phyloP scores from a whole-genome alignment of 2,797 vertebrate genomes.

The Trichosurus vulpecula region DNA sequence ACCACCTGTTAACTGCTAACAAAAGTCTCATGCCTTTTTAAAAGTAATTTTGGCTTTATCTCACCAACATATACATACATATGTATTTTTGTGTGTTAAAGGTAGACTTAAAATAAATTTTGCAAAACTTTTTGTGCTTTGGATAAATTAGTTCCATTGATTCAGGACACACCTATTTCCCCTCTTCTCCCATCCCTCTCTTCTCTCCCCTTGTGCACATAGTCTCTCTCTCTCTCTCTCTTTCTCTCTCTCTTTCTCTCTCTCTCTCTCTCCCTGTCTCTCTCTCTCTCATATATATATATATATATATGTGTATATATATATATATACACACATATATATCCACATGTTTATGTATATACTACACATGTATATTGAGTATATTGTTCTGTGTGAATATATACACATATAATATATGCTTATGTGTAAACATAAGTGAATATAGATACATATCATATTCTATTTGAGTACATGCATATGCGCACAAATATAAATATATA shows the following conservation, averaged over 20 bases:
- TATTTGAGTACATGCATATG: background rate
- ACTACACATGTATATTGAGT: background rate
- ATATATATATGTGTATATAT: no score
- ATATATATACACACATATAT: background rate
- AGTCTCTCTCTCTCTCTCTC: no score
- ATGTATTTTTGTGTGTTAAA: background rate
- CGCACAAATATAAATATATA: background rate
- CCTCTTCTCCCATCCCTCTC: no score
- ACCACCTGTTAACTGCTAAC: constrained; percentile 90
- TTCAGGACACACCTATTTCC: no score
- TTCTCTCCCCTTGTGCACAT: no score
- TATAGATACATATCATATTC: background rate
- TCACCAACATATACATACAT: constrained; percentile 69
- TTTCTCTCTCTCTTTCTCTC: no score
- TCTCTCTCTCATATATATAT: no score
- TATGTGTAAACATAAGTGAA: background rate
- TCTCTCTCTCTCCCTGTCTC: no score
- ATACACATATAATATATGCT: background rate
- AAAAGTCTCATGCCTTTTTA: constrained; percentile 88
- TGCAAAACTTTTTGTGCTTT: no score
- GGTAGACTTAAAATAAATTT: no score
- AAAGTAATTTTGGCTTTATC: constrained; percentile 88
- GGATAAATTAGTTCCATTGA: no score
- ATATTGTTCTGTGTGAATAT: background rate
- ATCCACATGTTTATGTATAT: no score